Percentiles rank a stretch among this genome's conserved stretches.
These are phyloP conservation scores for Chelonoidis abingdonii DNA, from an alignment of 2,113 vertebrate species.

Conservation along the genomic window DNA sequence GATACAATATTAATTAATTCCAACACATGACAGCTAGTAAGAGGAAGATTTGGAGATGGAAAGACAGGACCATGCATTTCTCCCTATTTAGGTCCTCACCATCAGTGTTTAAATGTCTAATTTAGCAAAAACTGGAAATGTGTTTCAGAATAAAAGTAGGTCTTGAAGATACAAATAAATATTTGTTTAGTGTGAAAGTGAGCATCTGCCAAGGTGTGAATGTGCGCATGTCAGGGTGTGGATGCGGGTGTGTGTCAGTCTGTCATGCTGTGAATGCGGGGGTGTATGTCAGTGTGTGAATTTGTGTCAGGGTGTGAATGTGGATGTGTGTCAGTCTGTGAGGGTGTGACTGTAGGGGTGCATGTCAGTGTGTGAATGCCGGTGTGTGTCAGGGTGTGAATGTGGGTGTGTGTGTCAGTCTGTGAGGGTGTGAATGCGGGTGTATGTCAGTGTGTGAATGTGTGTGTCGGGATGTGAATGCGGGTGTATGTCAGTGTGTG, in stretches of 20 bases:
- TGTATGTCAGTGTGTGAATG: too few relatives aligned
- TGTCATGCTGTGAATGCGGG: too few relatives aligned
- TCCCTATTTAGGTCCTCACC: background rate
- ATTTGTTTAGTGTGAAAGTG: background rate
- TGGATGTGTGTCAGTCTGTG: background rate
- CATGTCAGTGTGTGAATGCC: background rate
- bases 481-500: background rate
- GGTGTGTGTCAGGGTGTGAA: background rate
- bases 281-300: too few relatives aligned
- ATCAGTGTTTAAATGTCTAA: rapidly evolving
- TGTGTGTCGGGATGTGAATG: background rate
- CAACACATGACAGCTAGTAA: rapidly evolving
- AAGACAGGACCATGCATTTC: background rate
- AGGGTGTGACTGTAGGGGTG: background rate
- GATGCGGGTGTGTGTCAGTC: too few relatives aligned
- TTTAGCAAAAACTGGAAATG: rapidly evolving
- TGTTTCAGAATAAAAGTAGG: rapidly evolving
- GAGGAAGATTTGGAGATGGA: rapidly evolving
- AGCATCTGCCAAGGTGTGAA: background rate
- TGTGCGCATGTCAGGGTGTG: too few relatives aligned
- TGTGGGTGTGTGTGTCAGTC: background rate
- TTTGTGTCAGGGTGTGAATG: background rate
- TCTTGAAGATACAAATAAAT: background rate
- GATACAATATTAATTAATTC: background rate
- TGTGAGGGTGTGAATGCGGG: too few relatives aligned